These are phyloP conservation scores for Pluvianellus socialis DNA, from an alignment of 2,113 vertebrate species.

Conservation along the genomic window DNA sequence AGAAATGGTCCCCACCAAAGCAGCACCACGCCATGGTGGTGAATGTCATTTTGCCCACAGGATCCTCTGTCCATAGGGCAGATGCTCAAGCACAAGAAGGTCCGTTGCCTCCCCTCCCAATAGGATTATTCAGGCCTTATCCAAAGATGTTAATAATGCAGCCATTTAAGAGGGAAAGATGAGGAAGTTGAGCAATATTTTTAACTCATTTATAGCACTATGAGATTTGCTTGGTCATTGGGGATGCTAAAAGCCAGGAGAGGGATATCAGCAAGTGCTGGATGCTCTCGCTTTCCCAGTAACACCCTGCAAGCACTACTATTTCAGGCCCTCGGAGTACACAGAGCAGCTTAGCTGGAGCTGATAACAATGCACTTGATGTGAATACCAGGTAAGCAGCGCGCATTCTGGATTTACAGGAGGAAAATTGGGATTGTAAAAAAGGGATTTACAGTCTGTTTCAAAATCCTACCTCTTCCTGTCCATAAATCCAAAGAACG, in stretches of 20 bases:
- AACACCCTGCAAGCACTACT: background rate
- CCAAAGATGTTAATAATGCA: background rate
- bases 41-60: background rate
- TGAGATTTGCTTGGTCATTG: background rate
- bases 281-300: background rate
- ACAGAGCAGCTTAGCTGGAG: background rate
- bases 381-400: slow-evolving; percentile 8
- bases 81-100: background rate
- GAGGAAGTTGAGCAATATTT: background rate
- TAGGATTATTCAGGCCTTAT: background rate
- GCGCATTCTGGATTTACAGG: background rate
- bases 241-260: background rate
- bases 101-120: background rate
- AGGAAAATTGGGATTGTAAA: slow-evolving; percentile 55
- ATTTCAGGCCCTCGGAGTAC: background rate
- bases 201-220: background rate
- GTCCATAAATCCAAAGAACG: slow-evolving; percentile 22
- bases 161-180: background rate
- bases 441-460: slow-evolving; percentile 56
- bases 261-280: background rate
- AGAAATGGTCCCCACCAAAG: background rate
- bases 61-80: background rate
- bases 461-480: slow-evolving; percentile 51
- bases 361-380: background rate
- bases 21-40: background rate